Percentiles rank a stretch among this genome's conserved stretches.
Evolutionary conservation across 2,888 invertebrate genomes (phyloP).

Genomic region (Halocaridina rubra): DNA sequence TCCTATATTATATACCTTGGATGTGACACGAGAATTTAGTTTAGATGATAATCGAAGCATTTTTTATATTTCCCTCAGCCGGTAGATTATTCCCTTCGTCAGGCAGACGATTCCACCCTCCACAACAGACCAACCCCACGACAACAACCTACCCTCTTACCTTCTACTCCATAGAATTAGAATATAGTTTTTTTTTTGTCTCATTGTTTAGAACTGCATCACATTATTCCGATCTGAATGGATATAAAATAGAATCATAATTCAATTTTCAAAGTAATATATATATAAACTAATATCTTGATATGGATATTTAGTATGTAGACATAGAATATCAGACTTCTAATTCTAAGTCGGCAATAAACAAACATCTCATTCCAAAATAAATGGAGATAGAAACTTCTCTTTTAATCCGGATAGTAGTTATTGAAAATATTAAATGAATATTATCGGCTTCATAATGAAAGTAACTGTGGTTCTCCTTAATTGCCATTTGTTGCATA

Average conservation of each 20-base stretch:
- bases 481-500: too few species aligned
- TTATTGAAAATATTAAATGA: too few species aligned
- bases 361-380: too few species aligned
- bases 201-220: too few species aligned
- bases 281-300: background rate
- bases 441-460: too few species aligned
- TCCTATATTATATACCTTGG: too few species aligned
- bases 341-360: too few species aligned
- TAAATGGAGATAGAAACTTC: too few species aligned
- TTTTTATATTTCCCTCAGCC: background rate
- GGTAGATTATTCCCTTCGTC: background rate
- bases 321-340: too few species aligned
- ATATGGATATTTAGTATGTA: too few species aligned
- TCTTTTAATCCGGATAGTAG: too few species aligned
- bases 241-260: background rate
- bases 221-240: background rate
- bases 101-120: background rate
- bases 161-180: background rate
- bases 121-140: background rate
- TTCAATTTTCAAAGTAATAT: background rate
- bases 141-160: background rate
- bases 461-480: too few species aligned
- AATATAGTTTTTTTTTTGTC: background rate
- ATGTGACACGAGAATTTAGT: constrained; percentile 25
- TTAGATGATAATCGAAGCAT: constrained; percentile 17